Percentiles rank a stretch among this genome's conserved stretches.
Conservation (phyloP, 2,113 vertebrate genomes). For the Odontophorus gujanensis region DNA sequence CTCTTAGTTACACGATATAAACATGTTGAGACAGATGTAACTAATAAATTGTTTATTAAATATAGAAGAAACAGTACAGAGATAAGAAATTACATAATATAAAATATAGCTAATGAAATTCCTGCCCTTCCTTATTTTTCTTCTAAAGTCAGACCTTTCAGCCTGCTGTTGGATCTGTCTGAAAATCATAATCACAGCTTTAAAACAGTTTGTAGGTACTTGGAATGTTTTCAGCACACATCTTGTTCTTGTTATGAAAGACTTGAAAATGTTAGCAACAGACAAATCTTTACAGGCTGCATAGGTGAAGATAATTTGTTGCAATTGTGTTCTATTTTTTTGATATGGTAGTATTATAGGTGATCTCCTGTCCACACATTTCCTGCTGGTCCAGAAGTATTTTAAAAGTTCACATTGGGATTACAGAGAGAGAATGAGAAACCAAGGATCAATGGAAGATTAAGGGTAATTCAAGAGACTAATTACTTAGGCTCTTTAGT, state of each 20-base stretch:
- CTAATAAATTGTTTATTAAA: slow-evolving; percentile 56
- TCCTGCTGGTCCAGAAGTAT: slow-evolving; percentile 54
- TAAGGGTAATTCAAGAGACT: slow-evolving; percentile 43
- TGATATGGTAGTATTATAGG: slow-evolving; percentile 65
- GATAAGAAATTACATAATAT: slow-evolving; percentile 41
- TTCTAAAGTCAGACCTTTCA: slow-evolving; percentile 59
- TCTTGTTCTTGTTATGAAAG: slow-evolving; percentile 75
- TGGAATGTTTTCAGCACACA: slow-evolving; percentile 70
- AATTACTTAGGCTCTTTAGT: slow-evolving; percentile 40
- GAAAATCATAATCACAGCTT: slow-evolving; percentile 68
- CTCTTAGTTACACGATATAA: not conserved
- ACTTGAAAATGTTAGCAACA: slow-evolving; percentile 61
- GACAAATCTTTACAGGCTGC: slow-evolving; percentile 62
- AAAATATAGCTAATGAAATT: slow-evolving; percentile 46
- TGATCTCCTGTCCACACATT: slow-evolving; percentile 62
- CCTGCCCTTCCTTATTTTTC: slow-evolving; percentile 20
- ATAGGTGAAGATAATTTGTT: slow-evolving; percentile 68
- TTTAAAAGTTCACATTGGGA: slow-evolving; percentile 31
- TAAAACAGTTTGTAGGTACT: slow-evolving; percentile 64
- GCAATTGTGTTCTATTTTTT: slow-evolving; percentile 72
- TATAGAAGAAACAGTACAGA: slow-evolving; percentile 21
- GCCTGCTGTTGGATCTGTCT: slow-evolving; percentile 60
- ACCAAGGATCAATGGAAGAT: not conserved
- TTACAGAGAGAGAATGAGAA: slow-evolving; percentile 47
- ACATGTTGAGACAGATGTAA: slow-evolving; percentile 26